Base-by-base conservation (phyloP, 2,797 vertebrate species). In the Helicolenus hilgendorfi region DNA sequence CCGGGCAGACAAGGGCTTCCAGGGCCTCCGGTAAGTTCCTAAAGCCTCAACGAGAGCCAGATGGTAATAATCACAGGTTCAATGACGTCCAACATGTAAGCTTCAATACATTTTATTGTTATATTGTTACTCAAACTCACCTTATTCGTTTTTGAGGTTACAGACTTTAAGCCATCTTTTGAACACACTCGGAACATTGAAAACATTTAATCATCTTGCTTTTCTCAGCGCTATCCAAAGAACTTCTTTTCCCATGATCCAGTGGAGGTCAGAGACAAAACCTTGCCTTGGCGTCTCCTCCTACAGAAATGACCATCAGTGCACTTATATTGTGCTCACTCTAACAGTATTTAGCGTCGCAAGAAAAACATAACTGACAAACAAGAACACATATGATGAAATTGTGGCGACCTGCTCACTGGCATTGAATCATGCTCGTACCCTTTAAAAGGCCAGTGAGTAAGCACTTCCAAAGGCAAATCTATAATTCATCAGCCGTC, bases 1-100 rank as follows among this genome's bases (percentile, higher is more conserved):
- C 88, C 97, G 63, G 99, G 99, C 71, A 97, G 92, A 85, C 98
- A 98, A 83, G 99, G 99, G 89, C 98, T 98, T 74, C 98, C 99
- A 78, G 99, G 99, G 77, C 98, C 98, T 60, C 98, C 98, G 77
- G 99, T 99, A 97, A 99, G 98, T 98, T 89, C 75, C 74, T 83
- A n/a, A 8, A 22, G 20, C 53, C 41, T 83, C 63, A 77, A 33
- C 62, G 36, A 63, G 33, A 80, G 56, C 29, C 74, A 88, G 31
- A 77, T 67, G 69, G 27, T 71, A 22, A 79, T 72, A 87, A 81
- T 33, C 60, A 45, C 11, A 33, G 35, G 10, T 69, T 81, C 22
- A 33, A 2, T 20, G 11, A 41, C 4, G 26, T 18, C 10, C 27
- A 24, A 9, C 3, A 14, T 58, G 24, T 24, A 45, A 4, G 4